These are phyloP conservation scores for Cercopithecus neglectus DNA, from an alignment of 2,797 vertebrate genomes.

Conservation along the genomic window DNA sequence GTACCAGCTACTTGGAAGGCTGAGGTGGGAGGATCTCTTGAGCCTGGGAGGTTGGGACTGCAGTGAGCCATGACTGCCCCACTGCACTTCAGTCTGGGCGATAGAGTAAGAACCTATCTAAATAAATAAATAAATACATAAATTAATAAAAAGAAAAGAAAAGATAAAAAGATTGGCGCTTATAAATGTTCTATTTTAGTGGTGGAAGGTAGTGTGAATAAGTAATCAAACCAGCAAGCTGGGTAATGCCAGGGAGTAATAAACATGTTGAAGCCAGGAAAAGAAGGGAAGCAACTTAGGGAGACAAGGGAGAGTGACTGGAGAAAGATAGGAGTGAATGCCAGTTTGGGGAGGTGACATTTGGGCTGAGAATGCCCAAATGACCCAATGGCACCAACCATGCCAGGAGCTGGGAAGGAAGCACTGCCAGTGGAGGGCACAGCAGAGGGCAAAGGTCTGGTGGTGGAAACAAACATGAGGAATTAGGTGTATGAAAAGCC, in stretches of 20 bases:
- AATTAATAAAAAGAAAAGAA: not conserved
- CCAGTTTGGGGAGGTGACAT: not conserved
- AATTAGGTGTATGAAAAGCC: not conserved
- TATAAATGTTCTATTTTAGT: not conserved
- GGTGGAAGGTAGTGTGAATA: not conserved
- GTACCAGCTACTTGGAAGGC: not conserved
- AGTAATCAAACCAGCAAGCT: not conserved
- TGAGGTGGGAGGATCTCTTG: not conserved
- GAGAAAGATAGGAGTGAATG: not conserved
- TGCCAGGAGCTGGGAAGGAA: not conserved
- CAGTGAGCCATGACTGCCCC: not conserved
- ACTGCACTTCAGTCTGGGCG: fast-evolving
- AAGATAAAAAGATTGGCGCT: not conserved
- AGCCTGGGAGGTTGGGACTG: not conserved
- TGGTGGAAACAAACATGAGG: too few species aligned
- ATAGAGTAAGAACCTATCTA: not conserved
- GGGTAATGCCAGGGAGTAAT: not conserved
- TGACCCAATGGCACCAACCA: not conserved
- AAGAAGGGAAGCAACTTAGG: not conserved
- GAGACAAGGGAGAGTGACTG: not conserved
- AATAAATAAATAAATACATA: not conserved
- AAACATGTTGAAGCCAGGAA: not conserved
- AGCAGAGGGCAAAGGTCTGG: not conserved
- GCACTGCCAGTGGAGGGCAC: not conserved
- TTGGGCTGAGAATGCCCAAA: not conserved